Conservation (phyloP, 2,888 invertebrate genomes). For the Pyrrhia umbra region DNA sequence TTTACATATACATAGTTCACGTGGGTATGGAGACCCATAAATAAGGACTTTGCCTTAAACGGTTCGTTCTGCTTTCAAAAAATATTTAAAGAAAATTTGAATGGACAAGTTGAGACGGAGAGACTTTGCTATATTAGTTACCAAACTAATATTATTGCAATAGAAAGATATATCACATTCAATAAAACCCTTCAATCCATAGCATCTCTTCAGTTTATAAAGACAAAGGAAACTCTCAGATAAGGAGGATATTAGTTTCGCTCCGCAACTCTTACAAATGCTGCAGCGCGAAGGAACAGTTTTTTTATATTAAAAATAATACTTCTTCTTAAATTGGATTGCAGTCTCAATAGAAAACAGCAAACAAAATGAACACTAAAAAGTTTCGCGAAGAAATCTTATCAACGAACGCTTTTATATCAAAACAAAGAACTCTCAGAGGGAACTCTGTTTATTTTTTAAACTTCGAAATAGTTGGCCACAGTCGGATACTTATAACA, state of each 20-base stretch:
- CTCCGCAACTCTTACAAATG: conserved; percentile 43
- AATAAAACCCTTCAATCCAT: conserved; percentile 43
- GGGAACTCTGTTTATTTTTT: conserved; percentile 56
- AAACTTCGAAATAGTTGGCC: conserved; percentile 62
- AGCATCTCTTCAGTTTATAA: conserved; percentile 22
- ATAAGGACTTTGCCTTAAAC: conserved; percentile 22
- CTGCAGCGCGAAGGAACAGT: conserved; percentile 25
- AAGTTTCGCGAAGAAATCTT: conserved; percentile 59
- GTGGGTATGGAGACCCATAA: conserved; percentile 19
- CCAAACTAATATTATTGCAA: conserved; percentile 9
- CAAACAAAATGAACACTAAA: conserved; percentile 57
- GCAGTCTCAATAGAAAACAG: conserved; percentile 53
- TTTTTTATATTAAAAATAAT: conserved; percentile 55
- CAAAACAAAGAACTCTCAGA: conserved; percentile 57
- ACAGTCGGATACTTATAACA: conserved; percentile 62
- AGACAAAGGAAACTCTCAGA: conserved; percentile 40
- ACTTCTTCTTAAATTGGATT: conserved; percentile 44
- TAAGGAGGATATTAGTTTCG: conserved; percentile 51
- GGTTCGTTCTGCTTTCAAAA: conserved; percentile 23
- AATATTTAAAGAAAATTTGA: neutral
- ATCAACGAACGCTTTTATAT: conserved; percentile 59
- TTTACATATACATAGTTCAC: conserved; percentile 52
- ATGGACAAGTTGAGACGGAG: too few species aligned
- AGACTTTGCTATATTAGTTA: conserved; percentile 1
- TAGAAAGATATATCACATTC: conserved; percentile 4